phyloP scores from a whole-genome alignment of 2,888 invertebrate species.

The Sphinx pinastri region DNA sequence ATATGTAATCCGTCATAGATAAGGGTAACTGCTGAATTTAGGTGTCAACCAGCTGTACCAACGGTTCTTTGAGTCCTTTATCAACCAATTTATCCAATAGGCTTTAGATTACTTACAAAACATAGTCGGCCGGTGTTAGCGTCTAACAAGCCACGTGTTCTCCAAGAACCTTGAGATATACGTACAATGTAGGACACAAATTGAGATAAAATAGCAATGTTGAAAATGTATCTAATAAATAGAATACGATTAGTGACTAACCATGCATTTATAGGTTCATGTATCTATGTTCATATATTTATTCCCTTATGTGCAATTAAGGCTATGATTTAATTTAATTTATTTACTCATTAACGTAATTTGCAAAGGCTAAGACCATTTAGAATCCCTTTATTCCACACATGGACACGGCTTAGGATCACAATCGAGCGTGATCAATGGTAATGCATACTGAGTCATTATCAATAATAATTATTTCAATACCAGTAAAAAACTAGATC shows the following conservation, averaged over 20 bases:
- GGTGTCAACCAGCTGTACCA: background rate
- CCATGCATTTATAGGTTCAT: too few relatives aligned
- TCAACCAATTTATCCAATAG: conserved; percentile 2
- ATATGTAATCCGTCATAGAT: too few relatives aligned
- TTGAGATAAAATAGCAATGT: background rate
- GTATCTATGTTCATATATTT: background rate
- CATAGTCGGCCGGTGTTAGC: conserved; percentile 2
- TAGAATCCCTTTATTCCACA: too few relatives aligned
- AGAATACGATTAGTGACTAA: too few relatives aligned
- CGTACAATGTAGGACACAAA: background rate
- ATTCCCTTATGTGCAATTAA: background rate
- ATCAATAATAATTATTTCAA: too few relatives aligned
- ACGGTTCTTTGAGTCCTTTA: conserved; percentile 1
- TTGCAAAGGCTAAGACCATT: too few relatives aligned
- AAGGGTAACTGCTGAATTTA: background rate
- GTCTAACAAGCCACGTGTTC: conserved; percentile 18
- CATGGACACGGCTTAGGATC: too few relatives aligned
- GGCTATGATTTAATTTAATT: too few relatives aligned
- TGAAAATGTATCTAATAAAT: background rate
- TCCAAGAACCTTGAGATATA: background rate
- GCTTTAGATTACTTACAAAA: background rate
- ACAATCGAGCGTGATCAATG: too few relatives aligned
- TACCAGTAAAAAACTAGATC: too few relatives aligned
- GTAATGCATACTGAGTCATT: too few relatives aligned
- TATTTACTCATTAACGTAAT: too few relatives aligned